Evolutionary conservation across 1,140 invertebrate species (phyloP).

Genomic region (Psilanteris sp.): DNA sequence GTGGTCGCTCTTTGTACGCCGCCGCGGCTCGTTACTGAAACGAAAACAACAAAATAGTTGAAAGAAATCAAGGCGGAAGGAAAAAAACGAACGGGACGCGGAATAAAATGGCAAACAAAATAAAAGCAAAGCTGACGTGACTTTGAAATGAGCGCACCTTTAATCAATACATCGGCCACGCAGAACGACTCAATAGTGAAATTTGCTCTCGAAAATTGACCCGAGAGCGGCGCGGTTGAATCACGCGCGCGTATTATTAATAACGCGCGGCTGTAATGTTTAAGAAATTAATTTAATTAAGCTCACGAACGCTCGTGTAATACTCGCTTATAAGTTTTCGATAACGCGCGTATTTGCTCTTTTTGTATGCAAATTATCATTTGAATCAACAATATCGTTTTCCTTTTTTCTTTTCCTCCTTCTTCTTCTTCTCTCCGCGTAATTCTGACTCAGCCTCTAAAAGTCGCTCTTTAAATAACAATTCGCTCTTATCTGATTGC

Average conservation of each 20-base stretch:
- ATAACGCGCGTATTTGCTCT: conserved; percentile 12
- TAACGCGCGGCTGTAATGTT: conserved; percentile 7
- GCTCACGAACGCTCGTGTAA: not conserved
- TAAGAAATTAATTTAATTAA: conserved; percentile 16
- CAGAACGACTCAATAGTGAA: conserved; percentile 1
- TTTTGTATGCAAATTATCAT: conserved; percentile 8
- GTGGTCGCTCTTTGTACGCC: conserved; percentile 2
- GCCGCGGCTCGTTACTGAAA: conserved; percentile 7
- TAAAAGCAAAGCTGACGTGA: conserved; percentile 11
- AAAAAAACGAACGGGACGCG: too few relatives aligned
- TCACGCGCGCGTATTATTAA: conserved; percentile 12
- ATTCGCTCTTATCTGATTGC: too few relatives aligned
- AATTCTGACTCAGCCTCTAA: too few relatives aligned
- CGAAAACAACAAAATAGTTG: too few relatives aligned
- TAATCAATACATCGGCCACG: conserved; percentile 10
- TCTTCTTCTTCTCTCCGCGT: too few relatives aligned
- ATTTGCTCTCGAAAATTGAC: conserved; percentile 22
- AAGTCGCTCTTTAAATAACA: too few relatives aligned
- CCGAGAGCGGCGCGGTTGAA: not conserved
- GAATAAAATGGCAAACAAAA: too few relatives aligned
- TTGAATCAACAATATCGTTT: too few relatives aligned
- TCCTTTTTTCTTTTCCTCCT: too few relatives aligned
- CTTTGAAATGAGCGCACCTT: conserved; percentile 15
- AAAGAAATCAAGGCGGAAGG: too few relatives aligned
- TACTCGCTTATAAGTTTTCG: too few relatives aligned